Conservation (phyloP, 2,888 invertebrate genomes). For the Tinea pellionella region DNA sequence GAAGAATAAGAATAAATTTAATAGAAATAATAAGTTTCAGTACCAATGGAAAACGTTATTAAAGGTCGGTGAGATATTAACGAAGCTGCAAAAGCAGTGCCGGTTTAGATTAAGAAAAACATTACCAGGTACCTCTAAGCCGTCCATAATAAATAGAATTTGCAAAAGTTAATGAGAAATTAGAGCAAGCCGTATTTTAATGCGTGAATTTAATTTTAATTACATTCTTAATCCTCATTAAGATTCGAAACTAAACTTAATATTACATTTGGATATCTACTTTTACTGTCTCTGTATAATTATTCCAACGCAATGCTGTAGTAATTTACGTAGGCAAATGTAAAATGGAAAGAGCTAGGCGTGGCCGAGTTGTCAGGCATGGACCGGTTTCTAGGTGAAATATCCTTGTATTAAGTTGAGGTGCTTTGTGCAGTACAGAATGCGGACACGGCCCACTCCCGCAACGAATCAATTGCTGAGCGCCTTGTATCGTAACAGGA, state of each 20-base stretch:
- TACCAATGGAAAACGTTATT: too few species aligned
- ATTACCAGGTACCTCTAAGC: not conserved
- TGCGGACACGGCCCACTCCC: slow-evolving; percentile 61
- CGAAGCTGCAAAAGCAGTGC: not conserved
- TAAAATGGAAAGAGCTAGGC: slow-evolving; percentile 57
- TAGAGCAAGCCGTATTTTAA: not conserved
- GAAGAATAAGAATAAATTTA: too few species aligned
- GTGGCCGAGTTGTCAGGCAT: slow-evolving; percentile 31
- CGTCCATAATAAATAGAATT: not conserved
- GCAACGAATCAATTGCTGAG: slow-evolving; percentile 19
- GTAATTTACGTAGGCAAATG: slow-evolving; percentile 4
- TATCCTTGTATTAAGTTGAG: slow-evolving; percentile 57
- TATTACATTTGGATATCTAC: not conserved
- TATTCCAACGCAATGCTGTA: slow-evolving; percentile 1
- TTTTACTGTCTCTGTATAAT: not conserved
- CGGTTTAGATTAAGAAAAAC: not conserved
- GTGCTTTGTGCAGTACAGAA: slow-evolving; percentile 48
- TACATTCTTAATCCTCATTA: not conserved
- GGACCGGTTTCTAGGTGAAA: slow-evolving; percentile 43
- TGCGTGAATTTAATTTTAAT: slow-evolving; percentile 2
- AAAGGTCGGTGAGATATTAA: not conserved
- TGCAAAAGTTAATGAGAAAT: not conserved
- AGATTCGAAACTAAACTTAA: not conserved
- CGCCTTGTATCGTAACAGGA: slow-evolving; percentile 40
- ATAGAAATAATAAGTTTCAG: too few species aligned